Percentiles rank a stretch among this genome's conserved stretches.
phyloP scores from a whole-genome alignment of 2,888 invertebrate genomes.

The Tribolium freemani region DNA sequence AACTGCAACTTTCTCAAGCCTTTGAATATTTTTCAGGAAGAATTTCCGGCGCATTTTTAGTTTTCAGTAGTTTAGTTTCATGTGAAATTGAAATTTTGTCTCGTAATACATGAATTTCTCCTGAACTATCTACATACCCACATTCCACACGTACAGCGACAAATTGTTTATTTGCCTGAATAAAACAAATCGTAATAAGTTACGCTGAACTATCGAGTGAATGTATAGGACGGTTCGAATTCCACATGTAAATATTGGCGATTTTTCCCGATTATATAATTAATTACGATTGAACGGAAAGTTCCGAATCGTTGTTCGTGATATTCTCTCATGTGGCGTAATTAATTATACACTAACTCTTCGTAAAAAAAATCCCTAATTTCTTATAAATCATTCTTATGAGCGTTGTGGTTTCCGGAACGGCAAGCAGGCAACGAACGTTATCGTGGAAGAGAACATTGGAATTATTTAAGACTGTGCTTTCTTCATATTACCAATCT shows the following conservation, averaged over 20 bases:
- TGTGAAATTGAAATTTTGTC: background rate
- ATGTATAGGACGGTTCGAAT: background rate
- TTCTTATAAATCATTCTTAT: conserved; percentile 12
- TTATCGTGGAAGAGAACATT: background rate
- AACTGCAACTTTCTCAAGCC: background rate
- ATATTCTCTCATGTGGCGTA: too few relatives aligned
- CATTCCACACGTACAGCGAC: background rate
- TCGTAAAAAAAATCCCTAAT: background rate
- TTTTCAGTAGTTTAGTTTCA: background rate
- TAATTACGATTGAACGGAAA: background rate
- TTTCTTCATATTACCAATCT: background rate
- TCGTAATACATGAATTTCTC: background rate
- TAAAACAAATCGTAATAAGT: background rate
- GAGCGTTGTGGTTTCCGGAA: conserved; percentile 11
- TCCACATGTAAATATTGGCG: background rate
- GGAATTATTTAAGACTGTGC: background rate
- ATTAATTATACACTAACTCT: background rate
- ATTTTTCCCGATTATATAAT: background rate
- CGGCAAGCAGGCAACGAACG: background rate
- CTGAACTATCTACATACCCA: background rate
- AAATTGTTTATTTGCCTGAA: background rate
- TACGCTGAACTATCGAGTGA: background rate
- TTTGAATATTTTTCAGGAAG: background rate
- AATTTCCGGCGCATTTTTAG: background rate
- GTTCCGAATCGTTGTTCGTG: too few relatives aligned